Evolutionary conservation across 2,797 vertebrate genomes (phyloP), one percentile per base, ranked within the genome.

Genomic region (Syngnathus acus): DNA sequence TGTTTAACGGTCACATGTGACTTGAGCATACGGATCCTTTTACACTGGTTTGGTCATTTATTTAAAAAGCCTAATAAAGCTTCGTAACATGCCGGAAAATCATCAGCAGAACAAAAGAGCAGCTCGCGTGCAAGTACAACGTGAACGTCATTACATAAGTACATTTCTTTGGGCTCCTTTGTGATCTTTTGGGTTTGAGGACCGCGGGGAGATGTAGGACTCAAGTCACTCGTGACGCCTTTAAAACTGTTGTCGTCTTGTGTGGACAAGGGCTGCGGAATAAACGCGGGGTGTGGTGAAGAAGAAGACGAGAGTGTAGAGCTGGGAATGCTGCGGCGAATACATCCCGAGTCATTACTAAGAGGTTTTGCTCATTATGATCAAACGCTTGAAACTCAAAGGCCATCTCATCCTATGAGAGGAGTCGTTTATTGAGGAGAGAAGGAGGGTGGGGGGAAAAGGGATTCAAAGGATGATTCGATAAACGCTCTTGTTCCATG

Each of bases 351-450:
- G 81, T 88, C 88, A 81, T 90, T 88, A 91, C 88, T 88, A 78
- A 72, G 79, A 75, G 81, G 88, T 89, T 89, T 87, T 80, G 71
- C 79, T 91, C 81, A 84, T 87, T 88, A 86, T 80, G 84, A 88
- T 89, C 88, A 92, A 88, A 89, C 82, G 82, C 83, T 58, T 11
- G 71, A 67, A 65, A 87, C 75, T 89, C 86, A 89, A 88, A 88
- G 80, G 72, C 71, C 5, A 78, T 79, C 70, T 59, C 61, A 72
- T 73, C 70, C 68, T 80, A 72, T 69, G 72, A 65, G 66, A 72
- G 76, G 74, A 80, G 47, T 71, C 64, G 65, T 76, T 70, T 73
- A 72, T 68, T 75, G 54, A 70, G 73, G 71, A 65, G 54, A 66
- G 9, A 51, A 51, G 32, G 26, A 32, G 62, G 65, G 72, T 6